Percentiles rank a stretch among this genome's conserved stretches.
phyloP scores from a whole-genome alignment of 1,140 invertebrate species.

The Platyscapa corneri region DNA sequence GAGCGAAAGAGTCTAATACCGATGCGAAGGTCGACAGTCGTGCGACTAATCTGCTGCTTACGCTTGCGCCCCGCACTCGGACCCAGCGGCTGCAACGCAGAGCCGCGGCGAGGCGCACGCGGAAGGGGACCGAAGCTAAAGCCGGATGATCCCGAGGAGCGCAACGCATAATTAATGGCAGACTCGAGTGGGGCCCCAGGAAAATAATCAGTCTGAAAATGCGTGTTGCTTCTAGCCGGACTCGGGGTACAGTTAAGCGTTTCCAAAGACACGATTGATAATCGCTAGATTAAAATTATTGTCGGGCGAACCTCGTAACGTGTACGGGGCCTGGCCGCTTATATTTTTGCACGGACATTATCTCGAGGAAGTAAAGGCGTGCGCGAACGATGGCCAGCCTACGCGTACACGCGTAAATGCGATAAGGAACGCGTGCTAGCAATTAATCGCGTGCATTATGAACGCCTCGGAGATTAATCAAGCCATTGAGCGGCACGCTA shows the following conservation, averaged over 20 bases:
- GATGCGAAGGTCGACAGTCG: neutral
- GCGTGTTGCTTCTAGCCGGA: neutral
- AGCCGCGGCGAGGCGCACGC: no score
- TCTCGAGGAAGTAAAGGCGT: conserved; percentile 14
- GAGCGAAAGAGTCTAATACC: neutral
- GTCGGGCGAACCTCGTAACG: neutral
- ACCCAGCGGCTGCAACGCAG: no score
- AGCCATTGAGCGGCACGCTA: conserved; percentile 40
- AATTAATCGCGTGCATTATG: conserved; percentile 50
- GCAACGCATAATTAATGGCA: neutral
- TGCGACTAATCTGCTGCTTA: neutral
- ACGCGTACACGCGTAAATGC: conserved; percentile 37
- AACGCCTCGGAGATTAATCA: conserved; percentile 41
- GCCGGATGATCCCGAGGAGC: no score
- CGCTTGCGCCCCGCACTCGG: no score
- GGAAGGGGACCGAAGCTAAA: no score
- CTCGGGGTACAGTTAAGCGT: conserved; percentile 28
- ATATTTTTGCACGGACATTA: conserved; percentile 16
- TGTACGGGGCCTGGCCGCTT: neutral
- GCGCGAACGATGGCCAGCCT: neutral
- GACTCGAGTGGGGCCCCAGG: neutral
- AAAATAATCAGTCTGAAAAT: conserved; percentile 19
- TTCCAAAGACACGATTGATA: conserved; percentile 47
- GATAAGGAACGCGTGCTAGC: conserved; percentile 50
- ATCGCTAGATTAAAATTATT: conserved; percentile 46